phyloP scores from a whole-genome alignment of 2,113 vertebrate genomes.

The Syngnathus floridae region DNA sequence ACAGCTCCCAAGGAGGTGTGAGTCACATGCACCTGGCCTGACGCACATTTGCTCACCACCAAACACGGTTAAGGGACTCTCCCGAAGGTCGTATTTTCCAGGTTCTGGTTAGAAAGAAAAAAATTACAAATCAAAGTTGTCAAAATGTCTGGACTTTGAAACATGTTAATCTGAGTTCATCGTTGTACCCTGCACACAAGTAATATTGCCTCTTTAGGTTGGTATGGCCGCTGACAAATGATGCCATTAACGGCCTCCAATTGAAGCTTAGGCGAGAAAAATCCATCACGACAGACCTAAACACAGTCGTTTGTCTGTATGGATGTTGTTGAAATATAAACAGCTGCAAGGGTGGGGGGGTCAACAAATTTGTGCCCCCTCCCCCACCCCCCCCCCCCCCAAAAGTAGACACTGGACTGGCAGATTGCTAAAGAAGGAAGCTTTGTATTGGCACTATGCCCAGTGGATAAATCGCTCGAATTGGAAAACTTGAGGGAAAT shows the following conservation, averaged over 20 bases:
- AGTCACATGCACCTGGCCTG: neutral
- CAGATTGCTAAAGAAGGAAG: neutral
- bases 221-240: neutral
- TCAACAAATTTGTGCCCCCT: neutral
- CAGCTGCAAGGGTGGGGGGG: neutral
- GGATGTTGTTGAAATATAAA: neutral
- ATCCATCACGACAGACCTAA: neutral
- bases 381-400: too few species aligned
- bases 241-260: neutral
- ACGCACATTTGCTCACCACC: neutral
- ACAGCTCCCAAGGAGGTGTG: neutral
- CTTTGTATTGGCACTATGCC: neutral
- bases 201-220: neutral
- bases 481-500: slow-evolving; percentile 8
- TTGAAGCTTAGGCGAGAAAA: neutral
- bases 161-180: too few species aligned
- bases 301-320: neutral
- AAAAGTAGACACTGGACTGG: neutral
- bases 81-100: neutral
- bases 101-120: neutral
- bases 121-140: neutral
- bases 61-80: neutral
- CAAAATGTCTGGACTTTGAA: too few species aligned
- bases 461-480: slow-evolving; percentile 7
- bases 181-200: neutral